phyloP scores from a whole-genome alignment of 2,888 invertebrate genomes.

The Stenotaenia linearis region DNA sequence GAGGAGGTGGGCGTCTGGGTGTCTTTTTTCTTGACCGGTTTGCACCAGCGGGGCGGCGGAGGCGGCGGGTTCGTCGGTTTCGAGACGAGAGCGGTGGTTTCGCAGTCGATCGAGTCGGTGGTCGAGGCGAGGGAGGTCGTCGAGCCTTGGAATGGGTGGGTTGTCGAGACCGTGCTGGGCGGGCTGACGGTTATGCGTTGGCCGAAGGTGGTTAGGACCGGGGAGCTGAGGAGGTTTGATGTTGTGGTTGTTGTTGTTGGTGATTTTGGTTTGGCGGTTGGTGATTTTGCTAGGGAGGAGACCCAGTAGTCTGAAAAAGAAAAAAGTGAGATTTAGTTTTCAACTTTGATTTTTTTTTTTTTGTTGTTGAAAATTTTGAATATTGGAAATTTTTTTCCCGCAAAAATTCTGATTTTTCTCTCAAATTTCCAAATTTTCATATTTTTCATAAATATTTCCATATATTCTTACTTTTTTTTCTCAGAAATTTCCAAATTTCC shows the following conservation, averaged over 20 bases:
- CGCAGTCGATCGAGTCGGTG: neutral
- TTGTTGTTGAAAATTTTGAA: too few species aligned
- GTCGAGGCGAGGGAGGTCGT: slow-evolving; percentile 17
- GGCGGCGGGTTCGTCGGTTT: slow-evolving; percentile 59
- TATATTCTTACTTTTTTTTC: too few species aligned
- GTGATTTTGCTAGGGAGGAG: slow-evolving; percentile 36
- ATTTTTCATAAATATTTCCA: too few species aligned
- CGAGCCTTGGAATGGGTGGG: slow-evolving; percentile 52
- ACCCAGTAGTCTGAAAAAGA: slow-evolving; percentile 45
- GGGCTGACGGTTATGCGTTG: neutral
- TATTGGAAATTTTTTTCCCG: too few species aligned
- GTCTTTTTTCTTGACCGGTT: slow-evolving; percentile 52
- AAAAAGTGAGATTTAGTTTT: too few species aligned
- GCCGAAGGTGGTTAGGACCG: neutral
- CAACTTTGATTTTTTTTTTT: too few species aligned
- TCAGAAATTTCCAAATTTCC: too few species aligned
- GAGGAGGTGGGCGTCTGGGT: too few species aligned
- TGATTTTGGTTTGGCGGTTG: neutral
- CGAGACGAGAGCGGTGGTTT: slow-evolving; percentile 23
- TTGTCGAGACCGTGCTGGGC: slow-evolving; percentile 30
- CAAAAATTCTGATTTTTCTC: too few species aligned
- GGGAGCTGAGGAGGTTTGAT: neutral
- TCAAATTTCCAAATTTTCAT: too few species aligned
- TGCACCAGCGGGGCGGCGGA: slow-evolving; percentile 79
- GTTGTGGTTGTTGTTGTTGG: too few species aligned